Percentiles rank a stretch among this genome's conserved stretches.
Evolutionary conservation across 2,888 invertebrate species (phyloP).

Genomic region (Apodemia zela): DNA sequence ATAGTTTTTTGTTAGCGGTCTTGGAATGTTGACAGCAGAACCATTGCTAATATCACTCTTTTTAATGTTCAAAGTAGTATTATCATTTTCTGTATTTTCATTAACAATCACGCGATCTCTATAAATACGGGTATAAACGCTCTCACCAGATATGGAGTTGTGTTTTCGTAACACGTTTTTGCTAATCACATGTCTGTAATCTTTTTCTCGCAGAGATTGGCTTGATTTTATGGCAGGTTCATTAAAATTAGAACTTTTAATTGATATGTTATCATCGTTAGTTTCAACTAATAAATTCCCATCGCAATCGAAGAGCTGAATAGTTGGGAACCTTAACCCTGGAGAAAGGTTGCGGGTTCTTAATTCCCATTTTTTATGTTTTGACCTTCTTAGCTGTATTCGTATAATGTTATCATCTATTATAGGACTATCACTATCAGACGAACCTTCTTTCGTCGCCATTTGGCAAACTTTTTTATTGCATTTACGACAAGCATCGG

Average conservation of each 20-base stretch:
- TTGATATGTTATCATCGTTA: conserved; percentile 77
- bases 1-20: conserved; percentile 55
- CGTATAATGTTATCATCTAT: conserved; percentile 80
- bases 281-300: conserved; percentile 82
- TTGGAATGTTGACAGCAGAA: conserved; percentile 69
- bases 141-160: conserved; percentile 67
- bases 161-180: conserved; percentile 59
- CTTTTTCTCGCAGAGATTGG: conserved; percentile 62
- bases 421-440: conserved; percentile 69
- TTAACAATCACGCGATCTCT: conserved; percentile 42
- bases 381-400: conserved; percentile 82
- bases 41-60: conserved; percentile 45
- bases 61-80: conserved; percentile 24
- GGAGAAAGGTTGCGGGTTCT: conserved; percentile 83
- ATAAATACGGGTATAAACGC: conserved; percentile 66
- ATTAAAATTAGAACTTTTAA: conserved; percentile 64
- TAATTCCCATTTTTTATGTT: conserved; percentile 83
- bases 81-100: conserved; percentile 38
- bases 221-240: conserved; percentile 48
- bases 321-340: conserved; percentile 78
- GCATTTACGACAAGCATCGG: conserved; percentile 36
- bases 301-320: conserved; percentile 83
- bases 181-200: conserved; percentile 59
- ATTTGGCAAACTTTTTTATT: conserved; percentile 44
- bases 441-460: conserved; percentile 55